These are phyloP conservation scores for Ophraella communa DNA, from an alignment of 2,888 invertebrate species.

Conservation along the genomic window DNA sequence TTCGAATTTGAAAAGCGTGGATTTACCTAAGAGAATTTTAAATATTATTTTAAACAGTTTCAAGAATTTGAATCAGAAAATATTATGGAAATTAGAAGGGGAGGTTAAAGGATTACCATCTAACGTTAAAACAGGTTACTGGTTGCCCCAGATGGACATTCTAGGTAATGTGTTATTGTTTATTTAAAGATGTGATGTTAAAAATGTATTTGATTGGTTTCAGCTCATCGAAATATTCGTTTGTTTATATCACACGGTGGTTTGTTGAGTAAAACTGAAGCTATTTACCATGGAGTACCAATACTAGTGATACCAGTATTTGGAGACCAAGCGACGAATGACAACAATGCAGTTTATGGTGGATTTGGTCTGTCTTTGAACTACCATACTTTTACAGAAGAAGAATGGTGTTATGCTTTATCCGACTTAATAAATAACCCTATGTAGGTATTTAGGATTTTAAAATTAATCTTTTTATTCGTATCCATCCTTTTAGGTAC, in stretches of 20 bases:
- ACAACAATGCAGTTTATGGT: slow-evolving; percentile 65
- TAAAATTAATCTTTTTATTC: too few relatives aligned
- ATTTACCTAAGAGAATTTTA: slow-evolving; percentile 67
- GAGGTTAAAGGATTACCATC: slow-evolving; percentile 65
- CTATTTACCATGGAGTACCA: slow-evolving; percentile 71
- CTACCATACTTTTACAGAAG: slow-evolving; percentile 18
- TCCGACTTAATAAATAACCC: slow-evolving; percentile 64
- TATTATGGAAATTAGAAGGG: slow-evolving; percentile 82
- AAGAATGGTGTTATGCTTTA: slow-evolving; percentile 53
- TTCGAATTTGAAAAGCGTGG: slow-evolving; percentile 72
- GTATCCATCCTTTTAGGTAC: slow-evolving; percentile 12
- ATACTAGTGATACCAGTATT: slow-evolving; percentile 72
- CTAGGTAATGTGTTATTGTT: slow-evolving; percentile 63
- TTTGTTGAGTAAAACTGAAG: slow-evolving; percentile 71
- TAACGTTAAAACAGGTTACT: slow-evolving; percentile 69
- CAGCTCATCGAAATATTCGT: slow-evolving; percentile 72
- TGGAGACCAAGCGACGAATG: slow-evolving; percentile 74
- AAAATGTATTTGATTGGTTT: too few relatives aligned
- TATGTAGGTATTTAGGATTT: too few relatives aligned
- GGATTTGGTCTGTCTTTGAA: slow-evolving; percentile 66
- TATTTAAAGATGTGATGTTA: slow-evolving; percentile 28
- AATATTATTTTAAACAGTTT: slow-evolving; percentile 68
- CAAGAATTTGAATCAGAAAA: slow-evolving; percentile 68
- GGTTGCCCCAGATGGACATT: slow-evolving; percentile 81
- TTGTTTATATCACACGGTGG: slow-evolving; percentile 73